A percentile compares a stretch with the other conserved stretches of the same genome.
Evolutionary conservation across 2,113 vertebrate genomes (phyloP).

Genomic region (Tragulus kanchil): DNA sequence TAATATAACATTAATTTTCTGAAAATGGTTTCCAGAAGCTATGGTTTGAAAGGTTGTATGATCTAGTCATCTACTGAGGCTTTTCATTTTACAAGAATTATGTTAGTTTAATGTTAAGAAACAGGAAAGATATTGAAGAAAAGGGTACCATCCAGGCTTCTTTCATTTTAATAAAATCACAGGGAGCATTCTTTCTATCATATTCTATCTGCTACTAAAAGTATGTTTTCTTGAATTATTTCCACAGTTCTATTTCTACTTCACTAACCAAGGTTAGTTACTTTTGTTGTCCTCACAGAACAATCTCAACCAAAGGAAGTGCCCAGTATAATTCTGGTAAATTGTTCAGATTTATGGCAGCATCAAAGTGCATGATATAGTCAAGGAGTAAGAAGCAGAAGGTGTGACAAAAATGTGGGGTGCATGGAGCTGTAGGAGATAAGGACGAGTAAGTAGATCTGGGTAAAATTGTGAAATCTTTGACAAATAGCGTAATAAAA

Average conservation of each 20-base stretch:
- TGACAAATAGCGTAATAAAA: neutral
- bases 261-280: neutral
- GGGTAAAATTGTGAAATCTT: neutral
- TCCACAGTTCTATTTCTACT: neutral
- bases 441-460: neutral
- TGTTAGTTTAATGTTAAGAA: neutral
- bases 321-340: neutral
- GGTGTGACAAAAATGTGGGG: neutral
- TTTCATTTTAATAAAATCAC: neutral
- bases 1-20: neutral
- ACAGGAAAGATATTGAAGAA: neutral
- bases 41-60: neutral
- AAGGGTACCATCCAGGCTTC: neutral
- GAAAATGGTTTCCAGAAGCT: neutral
- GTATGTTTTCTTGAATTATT: neutral
- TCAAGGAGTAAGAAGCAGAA: neutral
- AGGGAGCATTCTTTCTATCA: neutral
- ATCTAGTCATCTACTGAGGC: neutral
- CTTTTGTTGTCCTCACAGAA: neutral
- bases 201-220: neutral
- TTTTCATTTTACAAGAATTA: slow-evolving; percentile 8
- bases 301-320: neutral
- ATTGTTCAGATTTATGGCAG: neutral
- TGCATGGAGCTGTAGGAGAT: neutral
- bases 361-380: neutral